These are phyloP conservation scores for Thereuonema tuberculata DNA, from an alignment of 1,140 invertebrate species.

Conservation along the genomic window DNA sequence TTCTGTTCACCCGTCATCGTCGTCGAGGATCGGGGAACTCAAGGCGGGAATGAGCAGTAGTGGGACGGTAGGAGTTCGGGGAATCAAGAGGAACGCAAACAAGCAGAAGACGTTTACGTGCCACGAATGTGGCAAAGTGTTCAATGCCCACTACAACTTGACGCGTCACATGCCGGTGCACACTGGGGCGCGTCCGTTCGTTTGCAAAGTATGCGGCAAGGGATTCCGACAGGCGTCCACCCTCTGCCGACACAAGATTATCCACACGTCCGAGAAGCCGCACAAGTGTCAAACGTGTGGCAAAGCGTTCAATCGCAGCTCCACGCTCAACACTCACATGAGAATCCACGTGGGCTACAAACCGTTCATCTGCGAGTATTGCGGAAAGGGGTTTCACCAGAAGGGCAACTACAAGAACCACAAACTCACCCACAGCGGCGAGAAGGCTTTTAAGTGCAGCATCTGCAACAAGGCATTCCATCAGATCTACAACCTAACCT, in stretches of 20 bases:
- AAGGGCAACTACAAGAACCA: conserved; percentile 99
- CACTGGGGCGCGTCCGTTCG: conserved; percentile 90
- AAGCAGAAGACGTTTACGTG: conserved; percentile 76
- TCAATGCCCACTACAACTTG: conserved; percentile 97
- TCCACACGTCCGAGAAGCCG: conserved; percentile 93
- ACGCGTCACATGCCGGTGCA: conserved; percentile 99
- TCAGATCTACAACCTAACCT: conserved; percentile 96
- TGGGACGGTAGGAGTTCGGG: too few relatives aligned
- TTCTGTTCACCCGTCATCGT: background rate
- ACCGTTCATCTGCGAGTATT: conserved; percentile 87
- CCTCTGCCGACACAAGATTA: conserved; percentile 94
- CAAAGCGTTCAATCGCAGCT: conserved; percentile 94
- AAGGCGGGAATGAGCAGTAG: too few relatives aligned
- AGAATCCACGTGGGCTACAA: conserved; percentile 94
- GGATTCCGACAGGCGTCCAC: conserved; percentile 96
- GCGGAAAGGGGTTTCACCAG: conserved; percentile 93
- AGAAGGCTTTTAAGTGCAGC: conserved; percentile 91
- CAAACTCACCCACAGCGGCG: conserved; percentile 87
- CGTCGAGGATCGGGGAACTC: background rate
- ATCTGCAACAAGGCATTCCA: conserved; percentile 97
- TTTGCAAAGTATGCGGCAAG: conserved; percentile 96
- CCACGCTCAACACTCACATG: conserved; percentile 93
- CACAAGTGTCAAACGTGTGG: conserved; percentile 90
- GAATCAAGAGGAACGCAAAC: conserved; percentile 8
- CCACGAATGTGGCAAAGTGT: conserved; percentile 89